Base-by-base conservation (phyloP, 2,113 vertebrate genomes). In the Andinoacara biseriatus region DNA sequence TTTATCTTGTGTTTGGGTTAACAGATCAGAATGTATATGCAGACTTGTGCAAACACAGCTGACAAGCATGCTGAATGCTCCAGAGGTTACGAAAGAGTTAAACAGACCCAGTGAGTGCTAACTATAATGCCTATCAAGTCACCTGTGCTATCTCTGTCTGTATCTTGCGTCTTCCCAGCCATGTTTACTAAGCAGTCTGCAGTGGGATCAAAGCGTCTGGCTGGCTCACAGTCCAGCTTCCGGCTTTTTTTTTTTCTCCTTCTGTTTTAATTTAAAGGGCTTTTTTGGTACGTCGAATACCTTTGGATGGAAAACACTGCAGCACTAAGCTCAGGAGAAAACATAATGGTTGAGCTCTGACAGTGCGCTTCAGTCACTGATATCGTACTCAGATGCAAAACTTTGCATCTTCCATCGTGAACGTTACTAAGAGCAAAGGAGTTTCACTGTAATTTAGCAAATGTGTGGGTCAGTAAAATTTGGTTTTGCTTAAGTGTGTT, bases 101-200 rank as follows among this genome's bases (percentile, higher is more conserved):
- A 74, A 83, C 63, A 83, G 6, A 49, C 26, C 49, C 38, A 14
- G 79, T 3, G 33, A 43, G 56, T 0, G 2, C 29, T 58, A 5
- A 76, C 46, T 38, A 17, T 80, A 80, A 38, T 1, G 29, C 83
- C 24, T 40, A 63, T 86, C 81, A 83, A 76, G 76, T 79, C 80
- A 80, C 82, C 80, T 61, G 80, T 40, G 35, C 78, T 78, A 90
- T 89, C 87, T 52, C 81, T 60, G 79, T 81, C 81, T 84, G 82
- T 20, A 78, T 85, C 83, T 59, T 63, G 67, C 33, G 78, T 20
- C 58, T 77, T 81, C 74, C 58, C 17, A 15, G 1, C 58, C 62
- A 0, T 87, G 80, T 90, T 90, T 86, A 91, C 74, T 8, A 74
- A 87, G 81, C 79, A 76, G 76, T 76, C 84, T 86, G 67, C 2